Conservation (phyloP, 2,797 vertebrate species). For the Sciurus vulgaris region DNA sequence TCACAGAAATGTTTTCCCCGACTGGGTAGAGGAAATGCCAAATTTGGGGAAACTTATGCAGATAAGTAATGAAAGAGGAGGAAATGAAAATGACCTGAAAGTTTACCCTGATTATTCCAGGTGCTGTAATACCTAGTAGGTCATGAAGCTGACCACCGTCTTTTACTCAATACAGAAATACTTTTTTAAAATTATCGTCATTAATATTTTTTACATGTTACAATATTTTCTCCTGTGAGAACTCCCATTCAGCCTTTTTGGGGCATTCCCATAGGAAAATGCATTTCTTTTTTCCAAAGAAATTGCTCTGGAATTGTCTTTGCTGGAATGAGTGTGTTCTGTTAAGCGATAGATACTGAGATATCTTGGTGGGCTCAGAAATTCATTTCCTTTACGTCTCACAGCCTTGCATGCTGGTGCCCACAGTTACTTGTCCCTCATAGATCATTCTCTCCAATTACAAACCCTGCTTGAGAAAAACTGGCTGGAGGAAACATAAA, state of each 20-base stretch:
- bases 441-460: slow-evolving; percentile 81
- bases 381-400: slow-evolving; percentile 79
- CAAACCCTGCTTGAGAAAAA: slow-evolving; percentile 77
- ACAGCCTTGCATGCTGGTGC: slow-evolving; percentile 67
- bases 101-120: neutral
- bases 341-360: slow-evolving; percentile 70
- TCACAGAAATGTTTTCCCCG: neutral
- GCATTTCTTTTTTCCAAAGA: slow-evolving; percentile 63
- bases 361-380: slow-evolving; percentile 73
- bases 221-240: neutral
- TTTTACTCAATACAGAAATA: neutral
- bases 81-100: neutral
- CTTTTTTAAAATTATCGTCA: neutral
- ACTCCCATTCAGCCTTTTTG: slow-evolving; percentile 53
- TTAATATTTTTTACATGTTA: slow-evolving; percentile 15
- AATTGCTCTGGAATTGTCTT: slow-evolving; percentile 66
- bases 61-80: neutral
- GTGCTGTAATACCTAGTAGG: no score
- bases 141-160: neutral
- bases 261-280: slow-evolving; percentile 54
- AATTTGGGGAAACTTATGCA: neutral
- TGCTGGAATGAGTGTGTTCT: slow-evolving; percentile 23
- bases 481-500: slow-evolving; percentile 70
- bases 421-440: slow-evolving; percentile 64
- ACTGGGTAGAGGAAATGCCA: neutral